Conservation (phyloP, 1,140 invertebrate genomes). For the Drusus annulatus region DNA sequence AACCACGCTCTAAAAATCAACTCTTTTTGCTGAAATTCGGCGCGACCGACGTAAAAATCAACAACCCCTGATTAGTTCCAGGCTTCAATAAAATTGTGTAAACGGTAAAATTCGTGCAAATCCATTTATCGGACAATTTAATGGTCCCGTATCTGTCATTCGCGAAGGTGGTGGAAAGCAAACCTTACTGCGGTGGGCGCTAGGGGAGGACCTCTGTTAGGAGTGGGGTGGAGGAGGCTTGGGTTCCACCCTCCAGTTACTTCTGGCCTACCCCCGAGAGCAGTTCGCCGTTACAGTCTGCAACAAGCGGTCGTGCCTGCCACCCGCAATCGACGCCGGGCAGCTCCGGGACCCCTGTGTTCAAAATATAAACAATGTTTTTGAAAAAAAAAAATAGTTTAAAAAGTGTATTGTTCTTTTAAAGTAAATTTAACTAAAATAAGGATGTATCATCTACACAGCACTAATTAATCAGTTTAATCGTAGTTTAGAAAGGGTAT, state of each 20-base stretch:
- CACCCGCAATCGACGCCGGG: background rate
- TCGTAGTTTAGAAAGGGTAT: too few relatives aligned
- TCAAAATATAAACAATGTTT: conserved; percentile 2
- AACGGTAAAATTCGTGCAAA: background rate
- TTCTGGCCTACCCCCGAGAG: background rate
- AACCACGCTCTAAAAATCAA: too few relatives aligned
- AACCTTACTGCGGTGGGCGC: background rate
- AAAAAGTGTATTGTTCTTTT: too few relatives aligned
- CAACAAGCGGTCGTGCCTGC: conserved; percentile 18
- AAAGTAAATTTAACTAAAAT: too few relatives aligned
- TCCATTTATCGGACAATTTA: background rate
- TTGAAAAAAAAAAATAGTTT: too few relatives aligned
- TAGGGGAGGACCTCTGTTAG: too few relatives aligned
- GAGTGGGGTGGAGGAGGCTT: background rate
- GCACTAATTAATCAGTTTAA: too few relatives aligned
- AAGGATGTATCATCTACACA: too few relatives aligned
- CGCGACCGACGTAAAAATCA: too few relatives aligned
- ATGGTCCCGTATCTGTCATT: conserved; percentile 4
- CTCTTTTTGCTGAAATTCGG: too few relatives aligned
- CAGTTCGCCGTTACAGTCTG: conserved; percentile 5
- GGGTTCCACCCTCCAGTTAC: background rate
- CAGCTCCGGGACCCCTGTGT: background rate
- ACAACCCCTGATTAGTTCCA: too few relatives aligned
- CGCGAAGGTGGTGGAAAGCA: background rate
- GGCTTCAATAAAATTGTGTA: too few relatives aligned